Evolutionary conservation across 2,888 invertebrate species (phyloP).

Genomic region (Yponomeuta sedellus): DNA sequence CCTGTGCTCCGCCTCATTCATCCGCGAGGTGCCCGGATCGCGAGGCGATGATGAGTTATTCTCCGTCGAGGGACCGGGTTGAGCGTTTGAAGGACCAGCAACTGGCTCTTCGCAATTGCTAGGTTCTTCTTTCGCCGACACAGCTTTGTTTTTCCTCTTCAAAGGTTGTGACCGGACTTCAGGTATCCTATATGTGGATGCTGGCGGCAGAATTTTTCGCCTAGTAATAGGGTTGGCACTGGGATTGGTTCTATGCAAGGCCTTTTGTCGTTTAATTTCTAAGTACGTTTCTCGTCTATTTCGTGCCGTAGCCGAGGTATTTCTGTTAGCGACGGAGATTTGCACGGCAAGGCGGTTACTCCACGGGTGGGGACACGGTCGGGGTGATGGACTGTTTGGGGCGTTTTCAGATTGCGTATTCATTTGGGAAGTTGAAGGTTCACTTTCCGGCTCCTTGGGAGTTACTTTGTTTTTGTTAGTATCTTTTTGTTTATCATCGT

Average conservation of each 20-base stretch:
- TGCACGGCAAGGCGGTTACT: slow-evolving; percentile 66
- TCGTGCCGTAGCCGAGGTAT: slow-evolving; percentile 57
- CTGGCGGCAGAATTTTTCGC: slow-evolving; percentile 49
- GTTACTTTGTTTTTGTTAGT: slow-evolving; percentile 24
- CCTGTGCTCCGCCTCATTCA: slow-evolving; percentile 53
- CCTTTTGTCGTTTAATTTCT: slow-evolving; percentile 56
- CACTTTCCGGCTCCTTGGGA: background rate
- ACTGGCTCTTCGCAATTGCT: slow-evolving; percentile 45
- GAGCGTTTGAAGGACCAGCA: slow-evolving; percentile 43
- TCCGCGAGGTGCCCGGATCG: slow-evolving; percentile 27
- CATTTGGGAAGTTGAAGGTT: background rate
- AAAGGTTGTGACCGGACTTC: slow-evolving; percentile 46
- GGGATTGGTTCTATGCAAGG: slow-evolving; percentile 63
- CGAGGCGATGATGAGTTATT: slow-evolving; percentile 26
- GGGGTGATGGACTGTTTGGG: slow-evolving; percentile 12
- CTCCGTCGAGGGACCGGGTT: slow-evolving; percentile 28
- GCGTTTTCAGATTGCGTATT: slow-evolving; percentile 25
- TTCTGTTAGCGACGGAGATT: slow-evolving; percentile 66
- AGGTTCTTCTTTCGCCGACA: slow-evolving; percentile 26
- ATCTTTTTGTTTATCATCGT: slow-evolving; percentile 7
- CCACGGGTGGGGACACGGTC: slow-evolving; percentile 38
- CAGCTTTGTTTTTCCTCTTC: slow-evolving; percentile 25
- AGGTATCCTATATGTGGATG: slow-evolving; percentile 57
- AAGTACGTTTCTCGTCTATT: slow-evolving; percentile 57
- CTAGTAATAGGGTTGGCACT: slow-evolving; percentile 52